Conservation (phyloP, 92 coral and sea anemone genomes). For the Plumapathes pennacea region DNA sequence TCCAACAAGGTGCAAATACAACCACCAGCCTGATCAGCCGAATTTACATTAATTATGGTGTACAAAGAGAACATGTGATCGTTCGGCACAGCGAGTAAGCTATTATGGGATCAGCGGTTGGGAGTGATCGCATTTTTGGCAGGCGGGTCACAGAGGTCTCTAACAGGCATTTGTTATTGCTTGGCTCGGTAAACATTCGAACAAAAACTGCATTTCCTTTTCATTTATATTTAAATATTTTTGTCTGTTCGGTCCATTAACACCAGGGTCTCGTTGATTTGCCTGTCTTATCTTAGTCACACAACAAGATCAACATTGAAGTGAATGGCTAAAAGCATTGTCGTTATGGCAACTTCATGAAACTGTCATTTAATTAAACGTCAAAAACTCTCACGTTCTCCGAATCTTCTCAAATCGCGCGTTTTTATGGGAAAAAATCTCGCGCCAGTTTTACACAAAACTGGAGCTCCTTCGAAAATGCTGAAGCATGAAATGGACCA, state of each 20-base stretch:
- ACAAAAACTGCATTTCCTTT: slow-evolving; percentile 68
- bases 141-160: slow-evolving; percentile 22
- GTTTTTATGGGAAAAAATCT: too few relatives aligned
- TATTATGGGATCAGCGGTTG: slow-evolving; percentile 85
- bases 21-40: slow-evolving; percentile 1
- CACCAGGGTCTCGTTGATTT: slow-evolving; percentile 43
- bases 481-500: too few relatives aligned
- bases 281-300: slow-evolving; percentile 6
- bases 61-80: slow-evolving; percentile 64
- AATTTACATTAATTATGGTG: not conserved
- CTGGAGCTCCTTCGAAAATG: too few relatives aligned
- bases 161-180: slow-evolving; percentile 42
- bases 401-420: too few relatives aligned
- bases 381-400: too few relatives aligned
- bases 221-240: slow-evolving; percentile 65
- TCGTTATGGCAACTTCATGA: too few relatives aligned
- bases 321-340: too few relatives aligned
- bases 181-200: slow-evolving; percentile 38
- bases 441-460: too few relatives aligned
- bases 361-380: too few relatives aligned
- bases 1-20: slow-evolving; percentile 16
- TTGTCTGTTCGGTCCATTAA: slow-evolving; percentile 66
- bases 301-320: too few relatives aligned
- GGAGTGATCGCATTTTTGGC: slow-evolving; percentile 16
- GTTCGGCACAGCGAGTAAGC: slow-evolving; percentile 45